Conservation (phyloP, 2,113 vertebrate species). For the Leucoraja erinaceus region DNA sequence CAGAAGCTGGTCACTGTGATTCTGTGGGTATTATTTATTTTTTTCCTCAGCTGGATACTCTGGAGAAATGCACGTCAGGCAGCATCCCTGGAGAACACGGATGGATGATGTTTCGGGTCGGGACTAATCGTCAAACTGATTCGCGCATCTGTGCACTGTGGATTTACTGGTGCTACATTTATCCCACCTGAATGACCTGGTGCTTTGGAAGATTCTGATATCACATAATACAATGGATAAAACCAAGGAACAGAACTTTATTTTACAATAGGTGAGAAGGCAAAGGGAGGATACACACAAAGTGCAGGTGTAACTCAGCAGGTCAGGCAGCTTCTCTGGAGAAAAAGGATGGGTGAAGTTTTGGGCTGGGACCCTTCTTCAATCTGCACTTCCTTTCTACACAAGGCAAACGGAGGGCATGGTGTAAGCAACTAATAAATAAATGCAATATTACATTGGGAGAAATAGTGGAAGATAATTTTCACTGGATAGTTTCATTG, state of each 20-base stretch:
- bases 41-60: neutral
- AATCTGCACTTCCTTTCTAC: no score
- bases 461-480: neutral
- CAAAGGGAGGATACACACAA: no score
- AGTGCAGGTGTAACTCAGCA: no score
- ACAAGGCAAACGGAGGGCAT: no score
- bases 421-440: no score
- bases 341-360: no score
- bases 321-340: no score
- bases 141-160: no score
- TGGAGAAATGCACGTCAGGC: neutral
- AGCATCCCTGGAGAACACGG: no score
- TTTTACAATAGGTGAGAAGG: neutral
- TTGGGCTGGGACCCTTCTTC: no score
- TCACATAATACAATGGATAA: neutral
- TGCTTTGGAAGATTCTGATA: neutral
- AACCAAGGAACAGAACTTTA: neutral
- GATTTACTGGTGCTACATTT: neutral
- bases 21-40: neutral
- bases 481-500: neutral
- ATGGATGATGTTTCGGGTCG: no score
- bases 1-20: neutral
- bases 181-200: neutral
- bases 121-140: no score
- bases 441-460: neutral